Evolutionary conservation across 2,113 vertebrate species (phyloP).

Genomic region (Mastomys natalensis): DNA sequence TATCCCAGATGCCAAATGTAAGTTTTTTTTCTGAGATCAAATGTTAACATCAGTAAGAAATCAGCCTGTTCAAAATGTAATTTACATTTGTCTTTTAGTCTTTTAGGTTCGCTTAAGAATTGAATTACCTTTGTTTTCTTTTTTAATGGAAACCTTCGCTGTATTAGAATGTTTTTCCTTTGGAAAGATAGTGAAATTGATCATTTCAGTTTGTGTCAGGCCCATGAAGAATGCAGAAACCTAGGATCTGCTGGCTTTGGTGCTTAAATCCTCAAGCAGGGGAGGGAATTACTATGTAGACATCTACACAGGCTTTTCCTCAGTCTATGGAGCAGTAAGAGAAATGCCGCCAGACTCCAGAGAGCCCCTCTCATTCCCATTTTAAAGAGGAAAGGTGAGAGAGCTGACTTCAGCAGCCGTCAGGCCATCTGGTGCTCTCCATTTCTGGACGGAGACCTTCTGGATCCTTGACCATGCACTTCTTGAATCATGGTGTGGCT

Average conservation of each 20-base stretch:
- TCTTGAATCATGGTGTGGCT: constrained; percentile 77
- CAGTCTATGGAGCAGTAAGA: constrained; percentile 67
- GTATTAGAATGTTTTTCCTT: constrained; percentile 69
- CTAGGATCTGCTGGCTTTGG: constrained; percentile 69
- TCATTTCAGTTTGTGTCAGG: constrained; percentile 69
- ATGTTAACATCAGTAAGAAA: constrained; percentile 9
- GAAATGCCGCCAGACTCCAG: constrained; percentile 67
- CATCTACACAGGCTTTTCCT: constrained; percentile 69
- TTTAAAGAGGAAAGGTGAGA: constrained; percentile 74
- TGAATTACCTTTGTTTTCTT: constrained; percentile 48
- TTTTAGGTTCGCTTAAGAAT: constrained; percentile 55
- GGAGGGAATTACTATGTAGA: constrained; percentile 69
- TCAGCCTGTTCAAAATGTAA: constrained; percentile 41
- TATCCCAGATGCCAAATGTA: constrained; percentile 95
- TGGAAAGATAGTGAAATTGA: constrained; percentile 68
- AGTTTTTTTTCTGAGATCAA: constrained; percentile 81
- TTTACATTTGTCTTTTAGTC: constrained; percentile 41
- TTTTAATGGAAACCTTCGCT: constrained; percentile 57
- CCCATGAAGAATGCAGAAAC: constrained; percentile 71
- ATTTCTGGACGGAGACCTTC: constrained; percentile 77
- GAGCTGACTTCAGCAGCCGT: constrained; percentile 72
- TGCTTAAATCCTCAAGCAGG: constrained; percentile 68
- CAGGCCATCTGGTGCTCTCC: constrained; percentile 74
- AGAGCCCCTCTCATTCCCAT: constrained; percentile 69
- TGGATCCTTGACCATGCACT: constrained; percentile 67